Percentiles rank a stretch among this genome's conserved stretches.
Conservation (phyloP, 2,113 vertebrate genomes). For the Pseudois nayaur region DNA sequence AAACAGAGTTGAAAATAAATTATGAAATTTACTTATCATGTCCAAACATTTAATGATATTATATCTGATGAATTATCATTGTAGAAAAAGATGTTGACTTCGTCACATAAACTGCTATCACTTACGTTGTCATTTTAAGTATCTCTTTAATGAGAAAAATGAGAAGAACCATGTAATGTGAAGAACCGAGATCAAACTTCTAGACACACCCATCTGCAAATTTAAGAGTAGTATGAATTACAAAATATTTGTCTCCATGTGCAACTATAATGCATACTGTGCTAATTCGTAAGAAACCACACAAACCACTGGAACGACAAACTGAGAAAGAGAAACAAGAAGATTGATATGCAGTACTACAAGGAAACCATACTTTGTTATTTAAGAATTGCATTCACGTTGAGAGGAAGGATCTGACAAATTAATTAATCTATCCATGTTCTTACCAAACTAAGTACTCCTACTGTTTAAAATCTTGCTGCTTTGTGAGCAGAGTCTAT, state of each 20-base stretch:
- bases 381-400: neutral
- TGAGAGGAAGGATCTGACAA: neutral
- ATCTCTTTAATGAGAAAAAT: neutral
- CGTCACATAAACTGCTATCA: neutral
- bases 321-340: neutral
- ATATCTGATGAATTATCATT: neutral
- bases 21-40: neutral
- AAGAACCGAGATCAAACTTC: neutral
- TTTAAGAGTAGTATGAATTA: neutral
- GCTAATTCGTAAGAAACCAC: neutral
- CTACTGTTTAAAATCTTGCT: neutral
- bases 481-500: neutral
- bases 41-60: neutral
- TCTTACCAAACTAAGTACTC: neutral
- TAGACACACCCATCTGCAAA: neutral
- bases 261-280: neutral
- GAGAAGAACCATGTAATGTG: neutral
- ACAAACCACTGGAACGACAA: neutral
- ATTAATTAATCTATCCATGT: neutral
- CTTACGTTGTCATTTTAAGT: neutral
- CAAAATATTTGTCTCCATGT: neutral
- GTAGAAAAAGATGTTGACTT: neutral
- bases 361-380: neutral
- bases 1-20: neutral
- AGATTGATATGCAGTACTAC: neutral